Conservation (phyloP, 2,797 vertebrate genomes). For the Megalops cyprinoides region DNA sequence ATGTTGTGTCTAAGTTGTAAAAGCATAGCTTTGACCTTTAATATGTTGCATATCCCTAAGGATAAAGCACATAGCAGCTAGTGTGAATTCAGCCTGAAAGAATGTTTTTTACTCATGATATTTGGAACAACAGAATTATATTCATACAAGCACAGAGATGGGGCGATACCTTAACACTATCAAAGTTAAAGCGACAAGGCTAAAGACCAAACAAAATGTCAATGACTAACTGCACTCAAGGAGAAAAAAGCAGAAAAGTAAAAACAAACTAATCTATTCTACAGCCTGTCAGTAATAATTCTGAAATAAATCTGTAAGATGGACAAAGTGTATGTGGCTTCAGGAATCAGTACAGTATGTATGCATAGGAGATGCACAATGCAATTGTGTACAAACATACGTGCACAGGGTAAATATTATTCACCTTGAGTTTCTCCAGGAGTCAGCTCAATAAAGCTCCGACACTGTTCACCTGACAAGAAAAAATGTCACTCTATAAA, state of each 20-base stretch:
- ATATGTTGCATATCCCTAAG: no score
- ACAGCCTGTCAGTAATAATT: no score
- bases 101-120: background rate
- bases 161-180: background rate
- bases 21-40: background rate
- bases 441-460: conserved; percentile 81
- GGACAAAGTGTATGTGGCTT: no score
- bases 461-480: conserved; percentile 76
- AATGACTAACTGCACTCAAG: background rate
- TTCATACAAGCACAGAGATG: background rate
- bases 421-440: conserved; percentile 83
- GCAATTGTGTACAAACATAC: background rate
- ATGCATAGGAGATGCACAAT: background rate
- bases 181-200: background rate
- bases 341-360: no score
- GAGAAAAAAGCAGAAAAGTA: no score
- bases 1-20: background rate
- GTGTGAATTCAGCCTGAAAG: no score
- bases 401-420: background rate
- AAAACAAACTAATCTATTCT: no score
- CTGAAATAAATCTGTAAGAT: no score
- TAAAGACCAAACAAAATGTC: background rate
- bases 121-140: background rate
- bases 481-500: conserved; percentile 10
- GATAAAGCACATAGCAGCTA: no score